A percentile compares a stretch with the other conserved stretches of the same genome.
These are phyloP conservation scores for Gambusia holbrooki DNA, from an alignment of 2,113 vertebrate species.

Conservation along the genomic window DNA sequence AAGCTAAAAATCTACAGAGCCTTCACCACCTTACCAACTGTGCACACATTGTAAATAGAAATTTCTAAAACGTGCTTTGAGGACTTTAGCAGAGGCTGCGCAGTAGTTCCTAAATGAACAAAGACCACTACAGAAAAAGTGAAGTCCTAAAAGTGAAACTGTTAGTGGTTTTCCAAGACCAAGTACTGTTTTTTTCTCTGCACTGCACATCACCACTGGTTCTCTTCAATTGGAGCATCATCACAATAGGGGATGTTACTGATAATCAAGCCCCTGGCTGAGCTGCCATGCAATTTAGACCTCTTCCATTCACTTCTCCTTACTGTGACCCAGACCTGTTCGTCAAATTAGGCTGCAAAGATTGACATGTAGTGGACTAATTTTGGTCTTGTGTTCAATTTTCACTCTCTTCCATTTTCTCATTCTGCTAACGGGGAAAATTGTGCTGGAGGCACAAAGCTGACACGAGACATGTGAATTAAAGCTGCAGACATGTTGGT, in stretches of 20 bases:
- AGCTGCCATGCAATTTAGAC: constrained; percentile 77
- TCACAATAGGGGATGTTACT: constrained; percentile 78
- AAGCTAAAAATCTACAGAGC: not conserved
- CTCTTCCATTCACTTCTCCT: constrained; percentile 74
- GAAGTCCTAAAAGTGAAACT: constrained; percentile 67
- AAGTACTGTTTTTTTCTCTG: constrained; percentile 67
- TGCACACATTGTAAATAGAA: not conserved
- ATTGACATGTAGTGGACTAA: constrained; percentile 78
- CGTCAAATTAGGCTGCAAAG: constrained; percentile 76
- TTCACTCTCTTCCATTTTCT: constrained; percentile 79
- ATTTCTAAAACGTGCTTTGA: not conserved
- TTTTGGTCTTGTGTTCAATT: constrained; percentile 80
- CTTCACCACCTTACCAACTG: not conserved
- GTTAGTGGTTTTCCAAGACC: constrained; percentile 65
- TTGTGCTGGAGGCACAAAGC: constrained; percentile 77
- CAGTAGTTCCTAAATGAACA: constrained; percentile 25
- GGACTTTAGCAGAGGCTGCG: constrained; percentile 3
- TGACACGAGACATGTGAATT: constrained; percentile 79
- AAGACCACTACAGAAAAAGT: constrained; percentile 46
- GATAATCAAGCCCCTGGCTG: constrained; percentile 79
- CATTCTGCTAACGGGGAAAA: constrained; percentile 77
- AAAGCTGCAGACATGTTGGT: constrained; percentile 78
- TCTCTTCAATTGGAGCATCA: constrained; percentile 75
- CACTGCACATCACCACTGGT: constrained; percentile 63
- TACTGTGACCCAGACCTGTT: constrained; percentile 70